Conservation (phyloP, 1,140 invertebrate genomes). For the Riptortus pedestris region DNA sequence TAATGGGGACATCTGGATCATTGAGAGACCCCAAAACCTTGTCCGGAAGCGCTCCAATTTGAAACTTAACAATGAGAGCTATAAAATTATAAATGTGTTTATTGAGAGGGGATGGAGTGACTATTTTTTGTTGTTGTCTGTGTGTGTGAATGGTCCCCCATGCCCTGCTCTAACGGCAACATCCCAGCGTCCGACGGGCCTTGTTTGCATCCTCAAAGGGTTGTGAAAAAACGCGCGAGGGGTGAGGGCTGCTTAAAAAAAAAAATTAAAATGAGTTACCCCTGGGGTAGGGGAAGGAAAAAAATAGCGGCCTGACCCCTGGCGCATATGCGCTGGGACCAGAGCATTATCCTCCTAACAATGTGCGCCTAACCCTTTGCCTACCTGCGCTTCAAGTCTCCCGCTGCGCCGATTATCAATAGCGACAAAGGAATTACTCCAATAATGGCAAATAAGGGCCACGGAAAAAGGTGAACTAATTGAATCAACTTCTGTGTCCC, state of each 20-base stretch:
- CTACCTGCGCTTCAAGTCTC: too few relatives aligned
- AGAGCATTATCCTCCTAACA: too few relatives aligned
- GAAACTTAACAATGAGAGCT: slow-evolving; percentile 6
- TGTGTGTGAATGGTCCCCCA: slow-evolving; percentile 4
- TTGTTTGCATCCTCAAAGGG: slow-evolving; percentile 7
- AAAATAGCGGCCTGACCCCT: not conserved
- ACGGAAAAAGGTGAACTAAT: not conserved
- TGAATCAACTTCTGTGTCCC: slow-evolving; percentile 7
- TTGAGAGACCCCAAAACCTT: not conserved
- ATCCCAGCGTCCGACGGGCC: too few relatives aligned
- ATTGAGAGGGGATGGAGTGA: not conserved
- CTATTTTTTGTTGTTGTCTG: too few relatives aligned
- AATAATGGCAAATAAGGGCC: slow-evolving; percentile 4
- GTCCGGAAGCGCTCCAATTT: slow-evolving; percentile 7
- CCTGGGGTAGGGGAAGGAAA: not conserved
- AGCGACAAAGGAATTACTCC: slow-evolving; percentile 2
- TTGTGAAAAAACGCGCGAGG: slow-evolving; percentile 6
- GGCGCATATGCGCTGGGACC: slow-evolving; percentile 1
- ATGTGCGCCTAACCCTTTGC: not conserved
- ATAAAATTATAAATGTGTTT: slow-evolving; percentile 10
- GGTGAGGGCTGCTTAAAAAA: not conserved
- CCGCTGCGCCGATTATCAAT: not conserved
- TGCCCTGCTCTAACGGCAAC: not conserved
- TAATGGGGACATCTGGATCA: slow-evolving; percentile 3
- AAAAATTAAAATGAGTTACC: slow-evolving; percentile 7